Base-by-base conservation (phyloP, 2,888 invertebrate species). In the Mimumesa dahlbomi region DNA sequence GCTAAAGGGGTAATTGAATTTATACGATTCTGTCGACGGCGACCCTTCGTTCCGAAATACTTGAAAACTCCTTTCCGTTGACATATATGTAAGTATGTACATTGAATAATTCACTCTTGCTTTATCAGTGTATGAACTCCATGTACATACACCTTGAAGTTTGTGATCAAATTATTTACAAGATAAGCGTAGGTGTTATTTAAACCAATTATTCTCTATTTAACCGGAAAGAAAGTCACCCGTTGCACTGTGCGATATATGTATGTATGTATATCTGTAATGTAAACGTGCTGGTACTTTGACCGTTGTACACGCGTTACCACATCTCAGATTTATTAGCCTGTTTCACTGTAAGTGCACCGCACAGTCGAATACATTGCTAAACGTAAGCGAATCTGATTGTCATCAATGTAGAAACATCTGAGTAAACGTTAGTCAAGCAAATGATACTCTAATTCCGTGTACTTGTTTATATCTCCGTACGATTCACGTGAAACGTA, bases 1-100 rank as follows among this genome's bases (percentile, higher is more conserved):
- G n/a, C n/a, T n/a, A 22, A 50, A 59, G 43, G 45, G 31, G 34
- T 56, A 16, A 38, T 65, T 22, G 43, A 50, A 40, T 21, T 25
- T 54, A 16, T 18, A 18, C 34, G 53, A 66, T 66, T 56, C 50
- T 19, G 43, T 54, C 43, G 50, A 11, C n/a, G n/a, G n/a, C n/a
- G n/a, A n/a, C n/a, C n/a, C n/a, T n/a, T n/a, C n/a, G n/a, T n/a
- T n/a, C n/a, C n/a, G n/a, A n/a, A n/a, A n/a, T n/a, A n/a, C n/a
- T n/a, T n/a, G n/a, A n/a, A n/a, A n/a, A n/a, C n/a, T n/a, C n/a
- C n/a, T n/a, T n/a, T n/a, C n/a, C n/a, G n/a, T n/a, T n/a, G n/a
- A n/a, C n/a, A n/a, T n/a, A n/a, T n/a, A n/a, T n/a, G n/a, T n/a
- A n/a, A n/a, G n/a, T n/a, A n/a, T n/a, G n/a, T n/a, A n/a, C n/a